Evolutionary conservation across 2,797 vertebrate genomes (phyloP), one percentile per base, ranked within the genome.

Genomic region (Macropus fuliginosus): DNA sequence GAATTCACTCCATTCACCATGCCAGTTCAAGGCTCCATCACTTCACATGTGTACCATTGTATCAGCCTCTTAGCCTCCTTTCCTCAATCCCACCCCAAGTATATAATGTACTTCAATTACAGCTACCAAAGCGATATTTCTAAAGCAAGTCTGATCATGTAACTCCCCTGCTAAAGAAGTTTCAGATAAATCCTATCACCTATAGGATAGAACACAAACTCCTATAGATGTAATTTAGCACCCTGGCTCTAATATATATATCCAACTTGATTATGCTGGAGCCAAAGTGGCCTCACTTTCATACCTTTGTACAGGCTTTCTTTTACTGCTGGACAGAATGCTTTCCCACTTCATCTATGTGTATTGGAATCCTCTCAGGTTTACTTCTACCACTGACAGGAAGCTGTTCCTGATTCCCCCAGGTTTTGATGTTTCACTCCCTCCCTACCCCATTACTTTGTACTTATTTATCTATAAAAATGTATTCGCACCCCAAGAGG

Each of bases 401-500:
- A 95, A 94, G 18, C 1, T 34, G 92, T 92, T 46, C 34, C 92
- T 92, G 57, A 93, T 29, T 89, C 55, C 24, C 55, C 29, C 52
- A 29, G 40, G 54, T 93, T 52, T 0, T 50, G 34, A 52, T 46
- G 21, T 2, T 8, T 91, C 0, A 1, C 40, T 34, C 92, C 54
- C 31, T 4, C 40, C 56, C 56, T 27, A 31, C 34, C 92, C 46
- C 14, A 54, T 46, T 92, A 24, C 34, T 55, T 1, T 91, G 57
- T 29, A 54, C 28, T 66, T 94, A 94, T 90, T 50, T 11, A 91
- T 81, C 40, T 11, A 34, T 92, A 81, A 87, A 92, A 96, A 94
- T 29, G 46, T 31, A 90, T 54, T 62, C 14, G 91, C 91, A 90
- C 90, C 40, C 81, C 93, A 87, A 62, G 0, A 92, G 91, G 46